Base-by-base conservation (phyloP, 2,797 vertebrate species). In the Melanotaenia parkinsoni region DNA sequence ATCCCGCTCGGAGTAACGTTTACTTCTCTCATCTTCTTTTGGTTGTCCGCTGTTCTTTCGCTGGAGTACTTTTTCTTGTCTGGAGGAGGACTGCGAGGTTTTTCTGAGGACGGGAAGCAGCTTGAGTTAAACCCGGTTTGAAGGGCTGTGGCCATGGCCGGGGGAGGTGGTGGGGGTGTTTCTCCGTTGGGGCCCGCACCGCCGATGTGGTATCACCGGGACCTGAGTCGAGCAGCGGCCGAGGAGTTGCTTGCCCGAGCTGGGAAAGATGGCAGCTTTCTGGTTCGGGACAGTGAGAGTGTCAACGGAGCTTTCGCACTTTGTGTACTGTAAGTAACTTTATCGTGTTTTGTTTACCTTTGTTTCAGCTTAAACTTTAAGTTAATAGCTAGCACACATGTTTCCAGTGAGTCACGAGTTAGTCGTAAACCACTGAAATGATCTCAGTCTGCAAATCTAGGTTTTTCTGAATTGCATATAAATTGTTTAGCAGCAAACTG, bases 261-360 rank as follows among this genome's bases (percentile, higher is more conserved):
- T 54, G 97, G 96, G 63, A 94, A 96, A 56, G 97, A 98, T 85
- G 97, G 97, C 74, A 97, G 96, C 93, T 98, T 98, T 94, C 94
- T 98, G 94, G 97, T 98, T 86, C 96, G 97, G 87, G 97, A 98
- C 93, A 98, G 96, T 77, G 97, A 98, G 90, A 98, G 97, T 75
- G 97, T 98, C 79, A 95, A 83, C 89, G 97, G 97, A 43, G 97
- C 97, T 87, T 98, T 96, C 88, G 97, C 97, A 35, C 88, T 98
- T 56, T 98, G 97, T 68, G 94, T 98, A 24, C 94, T 98, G 97
- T 98, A 90, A 98, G 96, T 96, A 88, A 62, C 73, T 69, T 61
- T 18, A 53, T 18, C 2, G 60, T 40, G 30, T 56, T 63, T 28
- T 65, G 38, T 64, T 62, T 43, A n/a, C 24, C 9, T 50, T n/a